Evolutionary conservation across 2,113 vertebrate species (phyloP).

Genomic region (Tretioscincus oriximinensis): DNA sequence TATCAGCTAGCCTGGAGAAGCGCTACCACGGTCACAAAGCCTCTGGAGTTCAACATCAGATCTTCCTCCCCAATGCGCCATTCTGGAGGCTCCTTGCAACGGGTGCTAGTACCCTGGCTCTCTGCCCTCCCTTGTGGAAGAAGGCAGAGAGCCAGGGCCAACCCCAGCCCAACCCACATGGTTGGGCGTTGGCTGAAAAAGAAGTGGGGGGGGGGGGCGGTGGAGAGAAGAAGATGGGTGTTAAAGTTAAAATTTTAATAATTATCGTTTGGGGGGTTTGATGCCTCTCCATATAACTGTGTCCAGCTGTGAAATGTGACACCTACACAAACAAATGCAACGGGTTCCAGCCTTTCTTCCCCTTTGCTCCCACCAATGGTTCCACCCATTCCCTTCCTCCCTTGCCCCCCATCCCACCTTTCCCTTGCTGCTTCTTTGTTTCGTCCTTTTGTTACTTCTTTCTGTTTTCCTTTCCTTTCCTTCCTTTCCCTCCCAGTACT

Average conservation of each 20-base stretch:
- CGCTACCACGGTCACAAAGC: conserved; percentile 85
- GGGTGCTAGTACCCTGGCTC: conserved; percentile 72
- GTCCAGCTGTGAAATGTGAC: no score
- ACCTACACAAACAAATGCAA: no score
- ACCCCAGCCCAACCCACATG: conserved; percentile 86
- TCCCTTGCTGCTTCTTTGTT: background rate
- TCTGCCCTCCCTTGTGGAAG: conserved; percentile 82
- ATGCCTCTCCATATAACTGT: no score
- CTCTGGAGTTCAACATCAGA: conserved; percentile 81
- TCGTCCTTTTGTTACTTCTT: no score
- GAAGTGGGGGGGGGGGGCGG: background rate
- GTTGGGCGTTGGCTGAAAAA: conserved; percentile 65
- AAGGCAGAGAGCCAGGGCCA: conserved; percentile 88
- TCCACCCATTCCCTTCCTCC: background rate
- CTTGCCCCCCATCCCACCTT: background rate
- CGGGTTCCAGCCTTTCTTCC: no score
- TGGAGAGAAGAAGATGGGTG: conserved; percentile 24
- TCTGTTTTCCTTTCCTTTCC: no score
- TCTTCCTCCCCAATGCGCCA: conserved; percentile 81
- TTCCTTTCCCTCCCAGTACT: no score
- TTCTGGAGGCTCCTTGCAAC: conserved; percentile 76
- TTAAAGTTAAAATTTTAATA: background rate
- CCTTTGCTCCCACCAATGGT: background rate
- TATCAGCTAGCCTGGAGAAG: conserved; percentile 93
- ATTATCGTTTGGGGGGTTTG: background rate